A percentile compares a stretch with the other conserved stretches of the same genome.
Evolutionary conservation across 2,888 invertebrate genomes (phyloP).

Genomic region (Perizoma affinitatum): DNA sequence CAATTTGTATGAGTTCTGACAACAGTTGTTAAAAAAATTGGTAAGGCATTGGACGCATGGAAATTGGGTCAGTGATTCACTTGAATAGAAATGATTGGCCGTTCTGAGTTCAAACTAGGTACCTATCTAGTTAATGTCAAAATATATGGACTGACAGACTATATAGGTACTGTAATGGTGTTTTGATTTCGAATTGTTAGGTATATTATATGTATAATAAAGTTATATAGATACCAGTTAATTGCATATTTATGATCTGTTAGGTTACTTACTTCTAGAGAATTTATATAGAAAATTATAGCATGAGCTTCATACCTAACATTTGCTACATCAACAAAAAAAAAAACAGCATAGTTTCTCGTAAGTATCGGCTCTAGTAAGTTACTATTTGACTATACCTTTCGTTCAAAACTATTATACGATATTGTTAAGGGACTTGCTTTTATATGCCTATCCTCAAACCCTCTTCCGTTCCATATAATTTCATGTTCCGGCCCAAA

Average conservation of each 20-base stretch:
- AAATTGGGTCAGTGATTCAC: constrained; percentile 57
- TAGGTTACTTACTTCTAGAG: too few relatives aligned
- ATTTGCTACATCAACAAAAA: not conserved
- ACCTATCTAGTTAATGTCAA: constrained; percentile 24
- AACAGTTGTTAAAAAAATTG: constrained; percentile 60
- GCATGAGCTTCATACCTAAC: too few relatives aligned
- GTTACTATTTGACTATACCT: not conserved
- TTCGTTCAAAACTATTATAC: constrained; percentile 23
- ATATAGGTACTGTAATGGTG: too few relatives aligned
- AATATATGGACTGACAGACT: too few relatives aligned
- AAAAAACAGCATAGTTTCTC: not conserved
- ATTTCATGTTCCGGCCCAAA: constrained; percentile 65
- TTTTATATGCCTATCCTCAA: constrained; percentile 38
- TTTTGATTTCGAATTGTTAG: too few relatives aligned
- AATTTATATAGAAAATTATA: too few relatives aligned
- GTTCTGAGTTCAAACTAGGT: constrained; percentile 47
- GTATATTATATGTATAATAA: too few relatives aligned
- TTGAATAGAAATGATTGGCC: constrained; percentile 44
- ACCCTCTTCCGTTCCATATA: constrained; percentile 70
- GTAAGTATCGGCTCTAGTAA: too few relatives aligned
- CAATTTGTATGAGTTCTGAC: constrained; percentile 54
- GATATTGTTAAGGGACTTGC: constrained; percentile 21
- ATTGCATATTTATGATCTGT: too few relatives aligned
- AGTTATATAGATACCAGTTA: too few relatives aligned
- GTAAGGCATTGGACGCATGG: constrained; percentile 52